Percentiles rank a stretch among this genome's conserved stretches.
These are phyloP conservation scores for Caenorhabditis virilis DNA, from an alignment of 2,888 invertebrate species.

Conservation along the genomic window DNA sequence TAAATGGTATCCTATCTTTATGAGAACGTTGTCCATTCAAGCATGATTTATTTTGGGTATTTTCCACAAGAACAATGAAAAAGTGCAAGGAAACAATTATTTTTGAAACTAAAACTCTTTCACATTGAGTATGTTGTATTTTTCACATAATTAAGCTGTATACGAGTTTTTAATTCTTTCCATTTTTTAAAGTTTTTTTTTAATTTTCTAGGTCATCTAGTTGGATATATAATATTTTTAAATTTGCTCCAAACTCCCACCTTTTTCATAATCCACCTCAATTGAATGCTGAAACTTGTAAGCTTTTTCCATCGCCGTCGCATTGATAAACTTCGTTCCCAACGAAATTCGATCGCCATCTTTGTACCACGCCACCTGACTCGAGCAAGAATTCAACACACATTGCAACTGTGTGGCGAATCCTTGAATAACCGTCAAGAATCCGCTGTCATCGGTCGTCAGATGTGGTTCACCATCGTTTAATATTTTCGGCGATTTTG, in stretches of 20 bases:
- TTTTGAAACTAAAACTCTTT: too few relatives aligned
- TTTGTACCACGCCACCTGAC: conserved; percentile 60
- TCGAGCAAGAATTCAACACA: conserved; percentile 57
- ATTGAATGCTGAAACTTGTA: conserved; percentile 57
- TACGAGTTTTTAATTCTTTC: background rate
- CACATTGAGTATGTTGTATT: too few relatives aligned
- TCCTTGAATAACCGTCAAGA: conserved; percentile 61
- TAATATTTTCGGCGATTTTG: conserved; percentile 2
- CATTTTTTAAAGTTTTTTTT: conserved; percentile 1
- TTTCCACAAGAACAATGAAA: too few relatives aligned
- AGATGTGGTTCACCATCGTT: conserved; percentile 34
- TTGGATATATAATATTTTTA: too few relatives aligned
- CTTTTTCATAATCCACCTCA: conserved; percentile 49
- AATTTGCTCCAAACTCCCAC: conserved; percentile 9
- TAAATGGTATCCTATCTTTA: too few relatives aligned
- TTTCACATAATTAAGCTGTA: too few relatives aligned
- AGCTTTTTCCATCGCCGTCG: conserved; percentile 41
- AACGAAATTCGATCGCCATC: conserved; percentile 61
- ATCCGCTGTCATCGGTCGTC: conserved; percentile 52
- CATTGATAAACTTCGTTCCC: conserved; percentile 57
- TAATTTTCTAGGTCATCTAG: background rate
- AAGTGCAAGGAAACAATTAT: too few relatives aligned
- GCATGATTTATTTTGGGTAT: too few relatives aligned
- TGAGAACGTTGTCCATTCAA: too few relatives aligned
- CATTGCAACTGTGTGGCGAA: conserved; percentile 65